phyloP scores from a whole-genome alignment of 2,797 vertebrate species.

The Neomorphus geoffroyi region DNA sequence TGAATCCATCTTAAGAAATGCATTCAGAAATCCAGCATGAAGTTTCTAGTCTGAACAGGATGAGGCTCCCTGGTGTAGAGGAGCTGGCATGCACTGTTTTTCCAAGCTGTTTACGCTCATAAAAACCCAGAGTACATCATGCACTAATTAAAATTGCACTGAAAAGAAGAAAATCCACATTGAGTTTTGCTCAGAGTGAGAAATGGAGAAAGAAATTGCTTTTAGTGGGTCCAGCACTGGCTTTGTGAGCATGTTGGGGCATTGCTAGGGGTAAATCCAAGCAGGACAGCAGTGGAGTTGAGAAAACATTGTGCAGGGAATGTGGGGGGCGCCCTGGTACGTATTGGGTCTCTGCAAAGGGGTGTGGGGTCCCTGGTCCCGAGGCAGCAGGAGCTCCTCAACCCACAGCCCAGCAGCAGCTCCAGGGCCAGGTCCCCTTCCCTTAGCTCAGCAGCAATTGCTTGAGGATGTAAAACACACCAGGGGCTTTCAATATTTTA shows the following conservation, averaged over 20 bases:
- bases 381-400: not conserved
- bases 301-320: not conserved
- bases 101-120: constrained; percentile 48
- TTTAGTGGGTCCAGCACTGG: not conserved
- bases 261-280: not conserved
- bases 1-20: not conserved
- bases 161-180: not conserved
- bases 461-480: not conserved
- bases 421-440: not conserved
- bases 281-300: not conserved
- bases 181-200: not conserved
- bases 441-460: fast-evolving
- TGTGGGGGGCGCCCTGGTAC: too few species aligned
- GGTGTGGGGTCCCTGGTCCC: not conserved
- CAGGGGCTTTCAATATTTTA: not conserved
- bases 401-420: not conserved
- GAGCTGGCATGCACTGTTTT: constrained; percentile 6
- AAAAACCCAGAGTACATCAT: constrained; percentile 24
- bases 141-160: constrained; percentile 48
- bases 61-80: constrained; percentile 47
- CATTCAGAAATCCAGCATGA: not conserved
- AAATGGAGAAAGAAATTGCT: not conserved
- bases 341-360: not conserved
- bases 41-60: constrained; percentile 54
- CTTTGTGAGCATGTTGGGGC: not conserved